Percentiles rank a stretch among this genome's conserved stretches.
Conservation (phyloP, 2,888 invertebrate genomes). For the Ornithoptera priamus region DNA sequence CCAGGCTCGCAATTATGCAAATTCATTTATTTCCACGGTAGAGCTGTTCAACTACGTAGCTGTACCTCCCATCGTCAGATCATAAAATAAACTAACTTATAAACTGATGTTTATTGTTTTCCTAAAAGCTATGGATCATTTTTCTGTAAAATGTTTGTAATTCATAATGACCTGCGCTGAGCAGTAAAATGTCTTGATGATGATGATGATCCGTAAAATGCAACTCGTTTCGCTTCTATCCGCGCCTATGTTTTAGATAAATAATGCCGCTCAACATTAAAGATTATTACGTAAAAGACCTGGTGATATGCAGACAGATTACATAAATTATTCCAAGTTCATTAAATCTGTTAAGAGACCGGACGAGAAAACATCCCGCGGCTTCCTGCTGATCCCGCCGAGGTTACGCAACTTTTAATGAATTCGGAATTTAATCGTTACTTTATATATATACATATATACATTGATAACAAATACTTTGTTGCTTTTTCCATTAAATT, state of each 20-base stretch:
- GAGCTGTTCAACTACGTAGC: neutral
- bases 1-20: conserved; percentile 44
- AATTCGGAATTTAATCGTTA: neutral
- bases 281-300: too few relatives aligned
- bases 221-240: too few relatives aligned
- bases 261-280: too few relatives aligned
- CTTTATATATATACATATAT: conserved; percentile 1
- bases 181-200: too few relatives aligned
- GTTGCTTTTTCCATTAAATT: neutral
- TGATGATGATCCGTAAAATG: too few relatives aligned
- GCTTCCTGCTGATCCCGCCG: neutral
- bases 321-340: neutral
- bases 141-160: too few relatives aligned
- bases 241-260: too few relatives aligned
- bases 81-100: too few relatives aligned
- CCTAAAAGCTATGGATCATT: too few relatives aligned
- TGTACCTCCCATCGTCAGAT: too few relatives aligned
- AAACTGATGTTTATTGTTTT: too few relatives aligned
- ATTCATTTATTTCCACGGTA: conserved; percentile 33
- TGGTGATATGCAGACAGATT: neutral
- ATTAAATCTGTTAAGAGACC: neutral
- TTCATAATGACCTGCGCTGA: too few relatives aligned
- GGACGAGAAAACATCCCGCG: neutral
- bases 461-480: neutral
- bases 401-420: conserved; percentile 5